Evolutionary conservation across 2,797 vertebrate species (phyloP), one percentile per base, ranked within the genome.

Genomic region (Rhinatrema bivittatum): DNA sequence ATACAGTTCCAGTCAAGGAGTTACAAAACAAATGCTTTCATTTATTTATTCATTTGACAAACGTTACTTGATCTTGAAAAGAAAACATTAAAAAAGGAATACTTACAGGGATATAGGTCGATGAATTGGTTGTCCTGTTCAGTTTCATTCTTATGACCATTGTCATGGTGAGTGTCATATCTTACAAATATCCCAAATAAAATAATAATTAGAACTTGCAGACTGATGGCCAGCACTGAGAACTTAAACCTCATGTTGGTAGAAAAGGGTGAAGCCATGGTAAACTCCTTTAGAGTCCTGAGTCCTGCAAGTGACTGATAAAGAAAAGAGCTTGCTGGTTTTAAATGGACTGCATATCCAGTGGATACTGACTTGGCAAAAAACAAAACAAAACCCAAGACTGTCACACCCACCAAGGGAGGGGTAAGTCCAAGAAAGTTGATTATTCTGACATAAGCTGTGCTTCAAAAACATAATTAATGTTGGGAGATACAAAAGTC

Each of bases 211-310:
- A 72, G 25, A 43, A 78, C 54, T 68, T 99, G 81, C 65, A 98
- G 73, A 50, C 35, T 4, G 65, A 96, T 60, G 8, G 91, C 93
- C 59, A 89, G 2, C 16, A 90, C 44, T 5, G 94, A 84, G 48
- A 99, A 93, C 73, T 80, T 91, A 44, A 88, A 25, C 80, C 81
- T 90, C 91, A 99, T 97, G 81, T 81, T 91, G 79, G 85, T 89
- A 56, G 86, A 53, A 35, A 70, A 46, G 29, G 30, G 80, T 11
- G 84, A 72, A 70, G 85, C 74, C 80, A 82, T 82, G 61, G 39
- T 71, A 17, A 27, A 13, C 18, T 21, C 29, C 11, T 25, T 15
- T 36, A 45, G 14, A 32, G 26, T 42, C 53, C 25, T 36, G 22
- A 6, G 15, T 52, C 33, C 74, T 79, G 82, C 36, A 33, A 32